Evolutionary conservation across 2,888 invertebrate species (phyloP).

Genomic region (Teleiodes luculella): DNA sequence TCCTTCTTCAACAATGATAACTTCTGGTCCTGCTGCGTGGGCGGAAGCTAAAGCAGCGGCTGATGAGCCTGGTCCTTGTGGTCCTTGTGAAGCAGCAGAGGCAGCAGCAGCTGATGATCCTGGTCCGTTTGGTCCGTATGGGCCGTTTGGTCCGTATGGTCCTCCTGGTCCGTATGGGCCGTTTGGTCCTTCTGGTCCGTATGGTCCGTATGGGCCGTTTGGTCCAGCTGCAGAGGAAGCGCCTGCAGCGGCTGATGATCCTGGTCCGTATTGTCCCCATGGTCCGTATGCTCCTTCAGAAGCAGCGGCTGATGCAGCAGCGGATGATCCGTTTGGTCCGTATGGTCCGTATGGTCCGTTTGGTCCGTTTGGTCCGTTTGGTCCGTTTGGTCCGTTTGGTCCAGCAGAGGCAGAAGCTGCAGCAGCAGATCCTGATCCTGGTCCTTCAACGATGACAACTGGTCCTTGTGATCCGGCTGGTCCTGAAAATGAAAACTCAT

Average conservation of each 20-base stretch:
- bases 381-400: not conserved
- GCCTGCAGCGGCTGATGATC: not conserved
- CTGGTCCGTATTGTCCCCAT: not conserved
- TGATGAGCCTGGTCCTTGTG: not conserved
- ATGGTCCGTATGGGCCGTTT: not conserved
- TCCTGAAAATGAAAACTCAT: too few relatives aligned
- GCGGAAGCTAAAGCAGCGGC: not conserved
- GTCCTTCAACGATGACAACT: too few relatives aligned
- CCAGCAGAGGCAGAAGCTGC: not conserved
- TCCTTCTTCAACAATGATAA: not conserved
- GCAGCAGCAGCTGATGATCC: not conserved
- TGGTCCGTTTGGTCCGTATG: constrained; percentile 7
- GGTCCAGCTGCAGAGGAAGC: not conserved
- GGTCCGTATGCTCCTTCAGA: not conserved
- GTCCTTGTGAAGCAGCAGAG: not conserved
- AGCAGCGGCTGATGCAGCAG: not conserved
- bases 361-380: not conserved
- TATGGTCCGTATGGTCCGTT: constrained; percentile 5
- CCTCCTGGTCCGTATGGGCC: not conserved
- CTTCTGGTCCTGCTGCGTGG: not conserved
- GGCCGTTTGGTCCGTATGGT: constrained; percentile 1
- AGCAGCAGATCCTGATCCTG: too few relatives aligned
- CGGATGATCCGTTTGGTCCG: not conserved
- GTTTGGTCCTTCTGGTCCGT: not conserved
- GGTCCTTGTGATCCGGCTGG: too few relatives aligned